phyloP scores from a whole-genome alignment of 30 jellyfish, hydroid and myxozoan species.

The Cassiopea xamachana region DNA sequence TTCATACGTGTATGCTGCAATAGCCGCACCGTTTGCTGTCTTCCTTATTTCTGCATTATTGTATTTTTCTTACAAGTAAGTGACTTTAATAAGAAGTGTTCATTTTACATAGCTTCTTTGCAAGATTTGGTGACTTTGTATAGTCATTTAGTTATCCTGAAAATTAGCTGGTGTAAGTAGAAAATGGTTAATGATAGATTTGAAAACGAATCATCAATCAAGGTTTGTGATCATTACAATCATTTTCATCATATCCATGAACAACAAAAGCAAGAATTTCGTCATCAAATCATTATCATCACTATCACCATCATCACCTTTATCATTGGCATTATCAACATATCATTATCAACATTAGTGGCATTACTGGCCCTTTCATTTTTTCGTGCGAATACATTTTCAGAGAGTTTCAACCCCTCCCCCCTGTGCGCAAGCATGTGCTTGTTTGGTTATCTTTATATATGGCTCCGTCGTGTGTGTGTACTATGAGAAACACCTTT shows the following conservation, averaged over 20 bases:
- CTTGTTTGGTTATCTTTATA: too few species aligned
- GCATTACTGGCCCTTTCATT: background rate
- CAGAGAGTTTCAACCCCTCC: too few species aligned
- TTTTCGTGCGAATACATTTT: too few species aligned
- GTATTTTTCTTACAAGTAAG: slow-evolving; percentile 69
- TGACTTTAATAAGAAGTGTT: background rate
- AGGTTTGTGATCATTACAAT: background rate
- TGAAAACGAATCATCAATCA: too few species aligned
- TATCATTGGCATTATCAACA: background rate
- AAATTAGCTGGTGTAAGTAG: too few species aligned
- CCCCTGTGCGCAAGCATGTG: too few species aligned
- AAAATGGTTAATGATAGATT: too few species aligned
- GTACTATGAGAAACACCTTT: background rate
- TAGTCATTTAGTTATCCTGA: too few species aligned
- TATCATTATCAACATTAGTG: slow-evolving; percentile 10
- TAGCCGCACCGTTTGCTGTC: slow-evolving; percentile 60
- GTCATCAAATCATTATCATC: background rate
- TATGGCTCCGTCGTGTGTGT: background rate
- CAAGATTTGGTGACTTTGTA: too few species aligned
- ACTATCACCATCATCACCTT: slow-evolving; percentile 9
- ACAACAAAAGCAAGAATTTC: background rate
- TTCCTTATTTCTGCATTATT: slow-evolving; percentile 6
- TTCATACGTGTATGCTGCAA: slow-evolving; percentile 3
- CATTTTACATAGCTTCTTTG: too few species aligned
- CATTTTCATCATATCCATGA: background rate